Evolutionary conservation across 53 echinoderm and acorn worm species (phyloP), one percentile per base, ranked within the genome.

Genomic region (Holothuria scabra): DNA sequence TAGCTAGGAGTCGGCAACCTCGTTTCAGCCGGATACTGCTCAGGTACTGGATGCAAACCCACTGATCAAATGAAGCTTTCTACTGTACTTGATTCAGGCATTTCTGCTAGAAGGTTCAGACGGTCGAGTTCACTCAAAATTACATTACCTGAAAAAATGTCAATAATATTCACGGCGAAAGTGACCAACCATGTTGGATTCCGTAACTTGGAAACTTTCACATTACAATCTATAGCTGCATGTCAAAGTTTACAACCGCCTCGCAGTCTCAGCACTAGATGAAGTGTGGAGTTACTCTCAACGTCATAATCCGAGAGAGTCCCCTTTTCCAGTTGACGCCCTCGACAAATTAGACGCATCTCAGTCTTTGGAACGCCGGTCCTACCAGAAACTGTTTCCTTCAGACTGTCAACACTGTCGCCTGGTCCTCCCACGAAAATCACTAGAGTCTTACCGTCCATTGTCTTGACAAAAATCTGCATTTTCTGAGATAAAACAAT

Each of bases 401-500:
- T 72, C 23, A 72, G 72, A 48, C 48, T 72, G 23, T 72, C 49
- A 25, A 72, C 72, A 72, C 72, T 72, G 72, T 72, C 72, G 23
- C 48, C 72, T 44, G 46, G 44, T 46, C 72, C 72, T 46, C 46
- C 72, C 7, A 72, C 72, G 22, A 24, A 24, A 46, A 72, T 72
- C 23, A 10, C 12, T 0, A 49, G 72, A 3, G 72, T 72, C 72
- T 72, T 72, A 7, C 72, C 72, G 72, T 72, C 46, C 72, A 72
- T 72, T 26, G 72, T 72, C 46, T 72, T 72, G 34, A 72, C 72
- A 28, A 72, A 72, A 72, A 72, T 72, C 72, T 72, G 72, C 72
- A 72, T 24, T 18, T 19, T n/a, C 72, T 72, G 72, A 23, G 21
- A 21, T 35, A 20, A n/a, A n/a, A n/a, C n/a, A n/a, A n/a, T n/a